phyloP scores from a whole-genome alignment of 37 sponge, comb jelly and placozoan species.

The Cliona cf. orientalis region DNA sequence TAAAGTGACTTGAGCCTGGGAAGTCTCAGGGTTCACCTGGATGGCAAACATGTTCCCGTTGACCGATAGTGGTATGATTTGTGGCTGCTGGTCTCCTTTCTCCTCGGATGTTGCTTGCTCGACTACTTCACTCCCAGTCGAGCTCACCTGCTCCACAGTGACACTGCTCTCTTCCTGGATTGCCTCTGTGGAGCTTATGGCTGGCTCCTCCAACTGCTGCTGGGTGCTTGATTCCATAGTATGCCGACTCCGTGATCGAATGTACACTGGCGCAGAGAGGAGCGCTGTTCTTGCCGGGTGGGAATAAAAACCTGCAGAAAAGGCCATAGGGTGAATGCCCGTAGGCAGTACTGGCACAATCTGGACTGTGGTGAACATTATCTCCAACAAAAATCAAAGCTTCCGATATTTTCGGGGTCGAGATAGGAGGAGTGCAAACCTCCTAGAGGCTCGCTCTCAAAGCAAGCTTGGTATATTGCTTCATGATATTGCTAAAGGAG shows the following conservation, averaged over 20 bases:
- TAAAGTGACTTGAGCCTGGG: conserved; percentile 6
- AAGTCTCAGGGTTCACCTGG: conserved; percentile 29
- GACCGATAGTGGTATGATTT: conserved; percentile 15
- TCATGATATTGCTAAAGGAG: too few species aligned
- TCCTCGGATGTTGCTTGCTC: not conserved
- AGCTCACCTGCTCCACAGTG: not conserved
- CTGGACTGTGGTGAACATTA: too few species aligned
- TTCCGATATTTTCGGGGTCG: too few species aligned
- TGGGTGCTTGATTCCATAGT: not conserved
- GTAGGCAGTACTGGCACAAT: too few species aligned
- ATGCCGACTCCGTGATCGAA: not conserved
- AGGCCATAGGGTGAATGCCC: too few species aligned
- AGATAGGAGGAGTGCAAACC: too few species aligned
- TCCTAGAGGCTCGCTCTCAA: too few species aligned
- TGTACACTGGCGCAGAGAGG: too few species aligned
- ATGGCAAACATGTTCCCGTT: conserved; percentile 50
- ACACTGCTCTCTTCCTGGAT: not conserved
- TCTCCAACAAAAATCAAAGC: too few species aligned
- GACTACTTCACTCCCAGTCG: not conserved
- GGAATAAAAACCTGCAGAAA: too few species aligned
- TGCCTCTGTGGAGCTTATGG: not conserved
- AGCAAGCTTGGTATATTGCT: too few species aligned
- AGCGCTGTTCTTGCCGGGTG: too few species aligned
- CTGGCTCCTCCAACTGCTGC: not conserved
- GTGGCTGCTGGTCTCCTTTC: not conserved